Percentiles rank a stretch among this genome's conserved stretches.
These are phyloP conservation scores for Mormyrops attenuatus DNA, from an alignment of 2,797 vertebrate species.

Conservation along the genomic window DNA sequence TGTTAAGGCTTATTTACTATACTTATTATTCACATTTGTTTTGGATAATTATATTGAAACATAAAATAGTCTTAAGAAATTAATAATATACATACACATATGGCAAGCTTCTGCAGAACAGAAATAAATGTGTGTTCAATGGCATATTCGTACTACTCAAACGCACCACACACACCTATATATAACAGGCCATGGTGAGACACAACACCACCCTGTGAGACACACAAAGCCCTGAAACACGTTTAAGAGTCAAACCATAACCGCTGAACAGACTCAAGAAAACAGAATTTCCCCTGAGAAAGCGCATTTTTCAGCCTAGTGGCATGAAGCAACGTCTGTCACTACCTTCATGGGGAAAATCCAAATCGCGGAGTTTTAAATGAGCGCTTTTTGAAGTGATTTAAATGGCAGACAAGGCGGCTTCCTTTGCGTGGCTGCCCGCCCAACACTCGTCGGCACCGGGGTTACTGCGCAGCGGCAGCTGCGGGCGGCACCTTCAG, in stretches of 20 bases:
- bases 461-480: not conserved
- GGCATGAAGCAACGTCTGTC: slow-evolving; percentile 38
- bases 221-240: not conserved
- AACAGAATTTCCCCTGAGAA: slow-evolving; percentile 15
- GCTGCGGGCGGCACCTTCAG: not conserved
- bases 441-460: not conserved
- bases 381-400: slow-evolving; percentile 56
- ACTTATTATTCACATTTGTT: not conserved
- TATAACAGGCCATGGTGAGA: not conserved
- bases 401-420: slow-evolving; percentile 52
- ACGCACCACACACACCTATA: not conserved
- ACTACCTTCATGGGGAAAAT: slow-evolving; percentile 40
- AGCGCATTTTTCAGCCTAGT: slow-evolving; percentile 43
- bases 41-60: not conserved
- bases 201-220: not conserved
- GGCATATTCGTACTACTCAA: too few species aligned
- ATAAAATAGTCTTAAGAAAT: not conserved
- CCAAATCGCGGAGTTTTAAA: slow-evolving; percentile 47
- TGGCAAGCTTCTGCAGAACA: not conserved
- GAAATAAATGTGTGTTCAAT: not conserved
- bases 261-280: not conserved
- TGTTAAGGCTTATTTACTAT: not conserved
- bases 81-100: not conserved
- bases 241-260: not conserved
- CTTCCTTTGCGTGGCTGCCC: not conserved